These are phyloP conservation scores for Steinernema hermaphroditum DNA, from an alignment of 2,888 invertebrate genomes.

Conservation along the genomic window DNA sequence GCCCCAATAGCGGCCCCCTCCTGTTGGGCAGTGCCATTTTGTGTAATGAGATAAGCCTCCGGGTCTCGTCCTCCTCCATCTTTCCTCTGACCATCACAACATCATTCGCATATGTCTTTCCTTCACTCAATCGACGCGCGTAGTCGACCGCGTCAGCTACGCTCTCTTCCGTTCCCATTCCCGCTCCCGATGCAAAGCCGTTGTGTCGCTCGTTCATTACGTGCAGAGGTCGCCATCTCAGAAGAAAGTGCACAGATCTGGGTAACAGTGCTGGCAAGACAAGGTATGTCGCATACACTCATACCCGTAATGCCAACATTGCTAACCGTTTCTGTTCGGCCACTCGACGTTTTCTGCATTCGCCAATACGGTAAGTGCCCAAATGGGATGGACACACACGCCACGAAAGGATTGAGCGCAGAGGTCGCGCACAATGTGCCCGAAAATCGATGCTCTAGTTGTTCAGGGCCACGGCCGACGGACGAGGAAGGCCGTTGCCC, in stretches of 20 bases:
- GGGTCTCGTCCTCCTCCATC: background rate
- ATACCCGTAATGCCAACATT: constrained; percentile 31
- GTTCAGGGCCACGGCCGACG: background rate
- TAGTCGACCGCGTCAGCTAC: background rate
- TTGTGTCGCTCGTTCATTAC: background rate
- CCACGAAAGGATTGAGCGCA: background rate
- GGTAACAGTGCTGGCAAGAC: constrained; percentile 21
- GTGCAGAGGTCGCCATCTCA: background rate
- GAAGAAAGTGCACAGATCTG: background rate
- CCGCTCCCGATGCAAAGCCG: background rate
- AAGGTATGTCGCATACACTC: background rate
- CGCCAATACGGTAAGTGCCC: background rate
- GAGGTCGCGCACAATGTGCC: background rate
- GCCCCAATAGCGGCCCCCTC: background rate
- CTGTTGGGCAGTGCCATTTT: constrained; percentile 10
- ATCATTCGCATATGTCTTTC: constrained; percentile 17
- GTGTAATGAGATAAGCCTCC: constrained; percentile 17
- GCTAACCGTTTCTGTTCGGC: constrained; percentile 1
- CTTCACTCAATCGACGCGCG: constrained; percentile 4
- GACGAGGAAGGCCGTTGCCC: background rate
- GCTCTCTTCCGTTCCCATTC: background rate
- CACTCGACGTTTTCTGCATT: background rate
- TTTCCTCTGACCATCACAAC: constrained; percentile 26
- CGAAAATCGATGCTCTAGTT: constrained; percentile 6
- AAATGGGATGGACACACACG: background rate